These are phyloP conservation scores for Lochmaea capreae DNA, from an alignment of 2,888 invertebrate genomes.

Conservation along the genomic window DNA sequence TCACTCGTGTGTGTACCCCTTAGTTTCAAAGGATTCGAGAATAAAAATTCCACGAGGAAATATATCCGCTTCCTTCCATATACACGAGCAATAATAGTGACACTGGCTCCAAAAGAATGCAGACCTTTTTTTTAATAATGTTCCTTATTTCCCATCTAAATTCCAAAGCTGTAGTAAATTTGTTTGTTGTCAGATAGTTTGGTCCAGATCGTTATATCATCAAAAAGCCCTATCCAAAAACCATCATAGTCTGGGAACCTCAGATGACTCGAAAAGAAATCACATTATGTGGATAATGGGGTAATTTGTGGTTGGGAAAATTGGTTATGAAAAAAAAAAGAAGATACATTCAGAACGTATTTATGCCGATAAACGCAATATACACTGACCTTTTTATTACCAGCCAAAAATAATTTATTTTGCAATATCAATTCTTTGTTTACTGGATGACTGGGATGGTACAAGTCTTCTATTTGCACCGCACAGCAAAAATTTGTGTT, in stretches of 20 bases:
- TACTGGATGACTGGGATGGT: too few relatives aligned
- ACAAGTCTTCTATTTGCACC: too few relatives aligned
- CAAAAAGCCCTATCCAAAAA: slow-evolving; percentile 40
- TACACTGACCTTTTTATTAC: too few relatives aligned
- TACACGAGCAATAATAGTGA: slow-evolving; percentile 42
- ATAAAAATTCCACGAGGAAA: slow-evolving; percentile 38
- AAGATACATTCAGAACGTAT: too few relatives aligned
- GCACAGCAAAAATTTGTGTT: too few relatives aligned
- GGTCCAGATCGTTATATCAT: slow-evolving; percentile 48
- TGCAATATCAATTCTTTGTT: too few relatives aligned
- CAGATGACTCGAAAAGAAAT: not conserved
- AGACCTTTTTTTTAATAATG: slow-evolving; percentile 46
- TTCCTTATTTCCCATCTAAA: slow-evolving; percentile 47
- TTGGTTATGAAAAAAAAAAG: slow-evolving; percentile 22
- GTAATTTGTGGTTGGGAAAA: not conserved
- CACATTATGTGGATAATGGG: not conserved
- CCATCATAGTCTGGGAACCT: slow-evolving; percentile 17
- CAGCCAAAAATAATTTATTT: too few relatives aligned
- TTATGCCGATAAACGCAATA: too few relatives aligned
- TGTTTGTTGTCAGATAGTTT: slow-evolving; percentile 50
- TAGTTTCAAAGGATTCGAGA: slow-evolving; percentile 8
- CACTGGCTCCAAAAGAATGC: slow-evolving; percentile 42
- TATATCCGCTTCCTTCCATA: slow-evolving; percentile 35
- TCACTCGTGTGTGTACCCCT: not conserved
- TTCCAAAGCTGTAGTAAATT: slow-evolving; percentile 47